Percentiles rank a stretch among this genome's conserved stretches.
phyloP scores from a whole-genome alignment of 2,113 vertebrate species.

The Austrofundulus limnaeus region DNA sequence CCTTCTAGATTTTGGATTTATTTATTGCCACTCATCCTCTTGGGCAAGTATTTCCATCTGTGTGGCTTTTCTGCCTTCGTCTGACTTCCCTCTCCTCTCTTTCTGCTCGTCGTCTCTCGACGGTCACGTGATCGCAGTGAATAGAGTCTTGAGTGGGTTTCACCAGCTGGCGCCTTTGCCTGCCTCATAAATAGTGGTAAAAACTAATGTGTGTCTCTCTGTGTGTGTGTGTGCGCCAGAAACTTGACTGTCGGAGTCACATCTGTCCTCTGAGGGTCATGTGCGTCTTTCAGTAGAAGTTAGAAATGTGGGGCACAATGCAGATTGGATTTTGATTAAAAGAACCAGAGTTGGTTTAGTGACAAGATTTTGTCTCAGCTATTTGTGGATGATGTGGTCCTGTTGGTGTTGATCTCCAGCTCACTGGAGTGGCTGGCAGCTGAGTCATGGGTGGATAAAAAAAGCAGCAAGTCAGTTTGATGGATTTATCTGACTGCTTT shows the following conservation, averaged over 20 bases:
- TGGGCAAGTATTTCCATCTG: constrained; percentile 66
- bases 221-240: constrained; percentile 41
- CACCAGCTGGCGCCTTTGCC: constrained; percentile 72
- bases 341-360: too few relatives aligned
- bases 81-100: constrained; percentile 12
- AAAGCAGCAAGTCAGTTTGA: not conserved
- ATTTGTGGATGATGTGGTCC: too few relatives aligned
- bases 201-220: constrained; percentile 33
- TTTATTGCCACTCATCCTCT: constrained; percentile 31
- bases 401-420: too few relatives aligned
- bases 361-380: too few relatives aligned
- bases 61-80: constrained; percentile 34
- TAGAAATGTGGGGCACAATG: constrained; percentile 4
- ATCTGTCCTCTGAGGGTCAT: constrained; percentile 51
- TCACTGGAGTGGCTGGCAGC: too few relatives aligned
- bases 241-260: constrained; percentile 49
- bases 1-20: not conserved
- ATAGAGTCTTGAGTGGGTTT: constrained; percentile 68
- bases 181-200: constrained; percentile 62
- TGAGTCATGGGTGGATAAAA: too few relatives aligned
- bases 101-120: constrained; percentile 31
- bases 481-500: constrained; percentile 11
- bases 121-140: constrained; percentile 58
- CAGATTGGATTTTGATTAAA: constrained; percentile 5
- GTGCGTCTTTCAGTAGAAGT: constrained; percentile 35